Percentiles rank a stretch among this genome's conserved stretches.
Conservation (phyloP, 2,888 invertebrate genomes). For the Strigamia crassipes region DNA sequence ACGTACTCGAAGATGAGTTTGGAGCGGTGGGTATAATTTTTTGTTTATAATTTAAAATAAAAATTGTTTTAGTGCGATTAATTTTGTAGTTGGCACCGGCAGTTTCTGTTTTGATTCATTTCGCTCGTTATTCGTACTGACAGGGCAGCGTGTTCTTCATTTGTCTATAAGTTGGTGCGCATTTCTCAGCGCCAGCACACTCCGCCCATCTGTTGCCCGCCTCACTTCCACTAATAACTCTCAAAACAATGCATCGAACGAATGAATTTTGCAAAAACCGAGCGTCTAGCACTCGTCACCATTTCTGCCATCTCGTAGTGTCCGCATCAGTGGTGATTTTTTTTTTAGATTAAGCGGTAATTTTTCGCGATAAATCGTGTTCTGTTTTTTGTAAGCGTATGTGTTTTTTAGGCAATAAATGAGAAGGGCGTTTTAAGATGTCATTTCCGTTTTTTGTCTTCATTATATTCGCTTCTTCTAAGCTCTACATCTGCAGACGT, state of each 20-base stretch:
- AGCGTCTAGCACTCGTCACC: too few species aligned
- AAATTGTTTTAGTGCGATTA: slow-evolving; percentile 1
- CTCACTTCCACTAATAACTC: neutral
- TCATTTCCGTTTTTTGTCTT: neutral
- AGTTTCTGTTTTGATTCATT: slow-evolving; percentile 13
- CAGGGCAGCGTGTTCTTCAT: slow-evolving; percentile 24
- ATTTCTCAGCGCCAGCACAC: neutral
- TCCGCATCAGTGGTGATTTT: too few species aligned
- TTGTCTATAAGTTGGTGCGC: neutral
- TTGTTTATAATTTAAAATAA: too few species aligned
- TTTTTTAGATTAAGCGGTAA: too few species aligned
- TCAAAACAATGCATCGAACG: too few species aligned
- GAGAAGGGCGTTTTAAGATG: too few species aligned
- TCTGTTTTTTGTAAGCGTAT: too few species aligned
- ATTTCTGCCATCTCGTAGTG: too few species aligned
- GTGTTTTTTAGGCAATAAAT: neutral
- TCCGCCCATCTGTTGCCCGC: neutral
- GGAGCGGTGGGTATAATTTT: too few species aligned
- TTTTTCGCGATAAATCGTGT: neutral
- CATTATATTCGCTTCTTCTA: neutral
- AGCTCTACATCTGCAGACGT: neutral
- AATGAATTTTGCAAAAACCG: neutral
- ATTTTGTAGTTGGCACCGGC: neutral
- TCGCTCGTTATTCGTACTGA: slow-evolving; percentile 24
- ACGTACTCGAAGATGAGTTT: too few species aligned